These are phyloP conservation scores for Papilio machaon DNA, from an alignment of 1,140 invertebrate genomes.

Conservation along the genomic window DNA sequence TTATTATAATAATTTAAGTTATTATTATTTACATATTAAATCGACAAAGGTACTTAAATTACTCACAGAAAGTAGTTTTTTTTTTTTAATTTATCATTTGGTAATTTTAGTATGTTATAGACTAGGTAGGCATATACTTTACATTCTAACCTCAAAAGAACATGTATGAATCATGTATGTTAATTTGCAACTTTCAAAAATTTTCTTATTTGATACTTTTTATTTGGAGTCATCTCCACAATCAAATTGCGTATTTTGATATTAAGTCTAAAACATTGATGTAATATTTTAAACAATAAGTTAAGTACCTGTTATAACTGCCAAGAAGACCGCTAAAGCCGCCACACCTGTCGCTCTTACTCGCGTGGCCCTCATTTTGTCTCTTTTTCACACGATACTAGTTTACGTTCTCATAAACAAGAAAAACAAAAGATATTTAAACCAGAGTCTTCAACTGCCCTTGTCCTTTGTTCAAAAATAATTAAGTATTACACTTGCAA, in stretches of 20 bases:
- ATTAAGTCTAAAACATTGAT: constrained; percentile 45
- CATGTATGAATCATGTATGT: constrained; percentile 54
- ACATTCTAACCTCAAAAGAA: constrained; percentile 57
- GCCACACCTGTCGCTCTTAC: constrained; percentile 77
- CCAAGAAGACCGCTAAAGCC: constrained; percentile 73
- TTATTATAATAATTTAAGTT: too few relatives aligned
- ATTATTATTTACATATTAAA: neutral
- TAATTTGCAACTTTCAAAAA: constrained; percentile 53
- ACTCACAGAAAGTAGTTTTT: constrained; percentile 29
- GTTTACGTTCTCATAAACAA: constrained; percentile 66
- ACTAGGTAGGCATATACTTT: neutral
- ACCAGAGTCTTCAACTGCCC: constrained; percentile 66
- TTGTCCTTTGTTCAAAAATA: constrained; percentile 68
- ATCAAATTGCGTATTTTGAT: constrained; percentile 34
- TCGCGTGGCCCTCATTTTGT: constrained; percentile 71
- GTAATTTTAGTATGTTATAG: constrained; percentile 31
- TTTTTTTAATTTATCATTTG: constrained; percentile 24
- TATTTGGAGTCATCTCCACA: neutral
- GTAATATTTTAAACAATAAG: constrained; percentile 48
- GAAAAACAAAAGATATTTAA: constrained; percentile 70
- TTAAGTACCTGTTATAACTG: constrained; percentile 72
- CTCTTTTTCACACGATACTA: constrained; percentile 72
- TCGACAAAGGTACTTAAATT: neutral
- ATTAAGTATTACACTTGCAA: constrained; percentile 71
- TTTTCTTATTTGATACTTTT: neutral